Conservation (phyloP, 2,113 vertebrate species). For the Hippocampus barbouri region DNA sequence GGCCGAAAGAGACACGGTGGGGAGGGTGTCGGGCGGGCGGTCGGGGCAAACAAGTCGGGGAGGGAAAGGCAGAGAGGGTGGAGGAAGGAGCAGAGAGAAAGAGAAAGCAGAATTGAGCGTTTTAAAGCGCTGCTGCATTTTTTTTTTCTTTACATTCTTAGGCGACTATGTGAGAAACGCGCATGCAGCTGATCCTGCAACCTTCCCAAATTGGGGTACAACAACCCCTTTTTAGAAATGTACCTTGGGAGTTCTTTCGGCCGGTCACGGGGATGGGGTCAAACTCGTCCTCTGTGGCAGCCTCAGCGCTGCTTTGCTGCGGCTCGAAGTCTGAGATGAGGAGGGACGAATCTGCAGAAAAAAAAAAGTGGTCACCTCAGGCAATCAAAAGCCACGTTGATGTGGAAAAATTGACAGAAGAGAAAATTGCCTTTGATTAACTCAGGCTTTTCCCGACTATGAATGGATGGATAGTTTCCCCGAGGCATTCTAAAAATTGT, state of each 20-base stretch:
- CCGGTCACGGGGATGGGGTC: conserved; percentile 96
- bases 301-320: conserved; percentile 75
- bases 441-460: too few relatives aligned
- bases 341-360: conserved; percentile 86
- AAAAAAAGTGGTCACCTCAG: background rate
- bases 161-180: background rate
- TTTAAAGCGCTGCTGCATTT: conserved; percentile 31
- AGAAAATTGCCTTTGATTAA: too few relatives aligned
- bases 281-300: conserved; percentile 90
- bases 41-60: conserved; percentile 60
- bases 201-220: background rate
- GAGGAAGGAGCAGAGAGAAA: conserved; percentile 21
- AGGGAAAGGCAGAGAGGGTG: conserved; percentile 49
- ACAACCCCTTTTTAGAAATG: conserved; percentile 21
- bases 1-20: conserved; percentile 43
- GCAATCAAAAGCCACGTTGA: background rate
- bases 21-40: conserved; percentile 31
- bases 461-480: too few relatives aligned
- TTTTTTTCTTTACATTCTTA: conserved; percentile 9
- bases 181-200: conserved; percentile 5
- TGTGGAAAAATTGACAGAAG: too few relatives aligned
- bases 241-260: conserved; percentile 98
- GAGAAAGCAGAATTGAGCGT: conserved; percentile 45
- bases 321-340: conserved; percentile 90
- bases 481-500: too few relatives aligned